Percentiles rank a stretch among this genome's conserved stretches.
Evolutionary conservation across 2,113 vertebrate species (phyloP).

Genomic region (Burhinus oedicnemus): DNA sequence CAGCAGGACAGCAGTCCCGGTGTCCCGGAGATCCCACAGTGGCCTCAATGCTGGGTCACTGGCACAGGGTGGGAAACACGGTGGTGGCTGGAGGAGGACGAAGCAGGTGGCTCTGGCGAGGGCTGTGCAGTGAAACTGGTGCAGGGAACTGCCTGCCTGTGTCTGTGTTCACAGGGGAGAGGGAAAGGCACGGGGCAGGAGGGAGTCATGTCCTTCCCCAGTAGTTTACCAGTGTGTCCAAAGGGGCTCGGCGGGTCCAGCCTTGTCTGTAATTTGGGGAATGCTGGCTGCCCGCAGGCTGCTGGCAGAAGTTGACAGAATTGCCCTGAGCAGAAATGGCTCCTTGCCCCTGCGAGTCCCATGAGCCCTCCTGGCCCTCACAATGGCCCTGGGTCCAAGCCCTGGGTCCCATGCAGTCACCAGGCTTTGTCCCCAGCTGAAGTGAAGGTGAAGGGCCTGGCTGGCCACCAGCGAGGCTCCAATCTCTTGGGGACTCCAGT

Average conservation of each 20-base stretch:
- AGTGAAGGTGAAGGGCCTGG: neutral
- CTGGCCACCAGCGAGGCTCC: neutral
- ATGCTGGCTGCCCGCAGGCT: neutral
- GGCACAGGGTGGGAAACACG: neutral
- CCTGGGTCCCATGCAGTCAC: neutral
- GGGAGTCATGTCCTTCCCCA: neutral
- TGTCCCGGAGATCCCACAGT: accelerated
- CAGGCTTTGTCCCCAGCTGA: accelerated
- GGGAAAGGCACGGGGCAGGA: neutral
- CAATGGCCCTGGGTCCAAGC: neutral
- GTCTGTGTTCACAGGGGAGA: accelerated
- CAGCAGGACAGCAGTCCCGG: neutral
- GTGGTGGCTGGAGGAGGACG: accelerated
- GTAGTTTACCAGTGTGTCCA: neutral
- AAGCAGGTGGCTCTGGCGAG: neutral
- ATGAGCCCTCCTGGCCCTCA: accelerated
- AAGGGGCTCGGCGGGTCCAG: accelerated
- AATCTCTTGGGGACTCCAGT: neutral
- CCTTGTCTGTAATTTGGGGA: neutral
- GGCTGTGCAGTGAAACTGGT: neutral
- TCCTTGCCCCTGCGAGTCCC: neutral
- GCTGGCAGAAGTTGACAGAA: neutral
- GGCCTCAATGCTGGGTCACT: accelerated
- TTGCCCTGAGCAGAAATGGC: neutral
- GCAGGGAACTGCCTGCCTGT: accelerated